These are phyloP conservation scores for Oryctolagus cuniculus DNA, from an alignment of 2,113 vertebrate genomes.

Conservation along the genomic window DNA sequence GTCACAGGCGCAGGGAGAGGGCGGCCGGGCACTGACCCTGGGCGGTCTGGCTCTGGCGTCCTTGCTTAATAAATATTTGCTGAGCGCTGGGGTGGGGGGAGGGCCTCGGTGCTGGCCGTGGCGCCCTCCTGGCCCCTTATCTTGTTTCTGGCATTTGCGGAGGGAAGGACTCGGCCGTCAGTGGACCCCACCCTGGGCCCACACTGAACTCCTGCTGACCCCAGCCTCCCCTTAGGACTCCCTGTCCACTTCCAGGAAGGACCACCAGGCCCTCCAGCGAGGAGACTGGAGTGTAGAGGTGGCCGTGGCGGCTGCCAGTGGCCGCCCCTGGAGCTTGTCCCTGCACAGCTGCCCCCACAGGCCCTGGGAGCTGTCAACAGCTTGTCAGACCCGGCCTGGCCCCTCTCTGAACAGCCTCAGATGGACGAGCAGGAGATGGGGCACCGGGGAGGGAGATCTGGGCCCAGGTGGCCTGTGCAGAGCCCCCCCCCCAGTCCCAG, in stretches of 20 bases:
- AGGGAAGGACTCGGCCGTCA: conserved; percentile 47
- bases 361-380: neutral
- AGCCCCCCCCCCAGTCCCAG: neutral
- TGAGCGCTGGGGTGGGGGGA: conserved; percentile 54
- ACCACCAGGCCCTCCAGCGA: neutral
- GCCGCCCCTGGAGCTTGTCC: neutral
- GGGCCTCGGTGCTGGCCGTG: neutral
- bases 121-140: conserved; percentile 73
- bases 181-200: conserved; percentile 44
- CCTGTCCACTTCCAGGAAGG: conserved; percentile 2
- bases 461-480: neutral
- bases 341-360: neutral
- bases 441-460: accelerated
- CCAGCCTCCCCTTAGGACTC: neutral
- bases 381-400: neutral
- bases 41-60: conserved; percentile 66
- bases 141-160: conserved; percentile 69
- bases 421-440: neutral
- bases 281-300: conserved; percentile 31
- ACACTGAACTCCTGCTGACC: conserved; percentile 75
- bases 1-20: neutral
- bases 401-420: neutral
- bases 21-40: neutral
- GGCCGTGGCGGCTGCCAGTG: neutral
- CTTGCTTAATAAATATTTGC: conserved; percentile 77